Base-by-base conservation (phyloP, 2,113 vertebrate species). In the Planiliza haematocheilus region DNA sequence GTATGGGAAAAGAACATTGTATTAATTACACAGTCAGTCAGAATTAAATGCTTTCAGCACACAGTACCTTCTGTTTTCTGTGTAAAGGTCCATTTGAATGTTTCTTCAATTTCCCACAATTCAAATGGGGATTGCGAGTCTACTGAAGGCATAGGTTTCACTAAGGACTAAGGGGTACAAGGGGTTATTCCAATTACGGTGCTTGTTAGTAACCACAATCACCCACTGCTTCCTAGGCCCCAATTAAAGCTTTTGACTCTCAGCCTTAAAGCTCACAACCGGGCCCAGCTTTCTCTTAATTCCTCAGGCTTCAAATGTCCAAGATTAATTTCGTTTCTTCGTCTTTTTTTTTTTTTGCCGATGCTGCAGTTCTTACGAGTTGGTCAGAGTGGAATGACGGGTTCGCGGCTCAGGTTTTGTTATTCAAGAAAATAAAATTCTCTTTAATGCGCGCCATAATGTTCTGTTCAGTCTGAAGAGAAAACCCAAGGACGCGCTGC, bases 231-330 rank as follows among this genome's bases (percentile, higher is more conserved):
- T 70, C 14, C 14, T 2, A 8, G 21, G 20, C 21, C 17, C 18
- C 21, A 62, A 13, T 61, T 52, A 62, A 37, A 67, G 37, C 4
- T 5, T 83, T 61, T 18, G 24, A 69, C 43, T 37, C 34, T 59
- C 5, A 34, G 57, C 6, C 61, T 30, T 42, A 4, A 50, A 56
- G 17, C 12, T 55, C 24, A 17, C 30, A 43, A 38, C 41, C 24
- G 43, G 18, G 6, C 2, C 7, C 3, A 53, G n/a, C 34, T 57
- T 81, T 66, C 4, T 43, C 13, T 12, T 49, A 43, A 36, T 51
- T 65, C 30, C 10, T 41, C 6, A 36, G 63, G 9, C 38, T 4
- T 71, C n/a, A 16, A 13, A 6, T 4, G 16, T 3, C 57, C n/a
- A 21, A 17, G 16, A 20, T 56, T 67, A 17, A 1, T 34, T 66